These are phyloP conservation scores for Lochmaea crataegi DNA, from an alignment of 2,888 invertebrate species.

Conservation along the genomic window DNA sequence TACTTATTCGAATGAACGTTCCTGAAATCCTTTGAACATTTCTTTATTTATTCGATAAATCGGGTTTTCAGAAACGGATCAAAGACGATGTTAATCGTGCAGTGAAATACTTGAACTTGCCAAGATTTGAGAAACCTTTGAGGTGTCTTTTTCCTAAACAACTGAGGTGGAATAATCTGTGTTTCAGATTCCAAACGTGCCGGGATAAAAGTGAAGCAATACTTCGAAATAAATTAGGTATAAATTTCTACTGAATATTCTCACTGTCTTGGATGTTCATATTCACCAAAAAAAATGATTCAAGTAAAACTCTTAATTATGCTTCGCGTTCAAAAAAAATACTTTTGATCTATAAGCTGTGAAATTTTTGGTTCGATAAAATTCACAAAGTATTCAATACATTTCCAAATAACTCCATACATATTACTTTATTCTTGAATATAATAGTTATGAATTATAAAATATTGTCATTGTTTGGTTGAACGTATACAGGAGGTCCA, in stretches of 20 bases:
- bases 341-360: too few relatives aligned
- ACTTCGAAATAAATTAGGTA: not conserved
- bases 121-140: constrained; percentile 23
- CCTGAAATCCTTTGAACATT: not conserved
- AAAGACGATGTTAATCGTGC: constrained; percentile 30
- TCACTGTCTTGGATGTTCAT: not conserved
- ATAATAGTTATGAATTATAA: too few relatives aligned
- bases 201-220: constrained; percentile 2
- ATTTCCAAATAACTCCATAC: too few relatives aligned
- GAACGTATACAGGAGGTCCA: too few relatives aligned
- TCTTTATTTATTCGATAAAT: constrained; percentile 22
- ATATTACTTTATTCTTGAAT: too few relatives aligned
- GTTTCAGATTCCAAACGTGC: constrained; percentile 2
- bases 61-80: constrained; percentile 14
- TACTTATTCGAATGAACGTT: not conserved
- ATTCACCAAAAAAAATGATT: not conserved
- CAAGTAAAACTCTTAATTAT: too few relatives aligned
- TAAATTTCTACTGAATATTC: not conserved
- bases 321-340: too few relatives aligned
- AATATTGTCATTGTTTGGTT: too few relatives aligned
- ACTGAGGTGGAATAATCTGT: constrained; percentile 22
- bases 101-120: constrained; percentile 23
- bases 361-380: too few relatives aligned
- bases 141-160: constrained; percentile 20
- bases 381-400: too few relatives aligned